A percentile compares a stretch with the other conserved stretches of the same genome.
Conservation (phyloP, 2,888 invertebrate species). For the Tenthredo distinguenda region DNA sequence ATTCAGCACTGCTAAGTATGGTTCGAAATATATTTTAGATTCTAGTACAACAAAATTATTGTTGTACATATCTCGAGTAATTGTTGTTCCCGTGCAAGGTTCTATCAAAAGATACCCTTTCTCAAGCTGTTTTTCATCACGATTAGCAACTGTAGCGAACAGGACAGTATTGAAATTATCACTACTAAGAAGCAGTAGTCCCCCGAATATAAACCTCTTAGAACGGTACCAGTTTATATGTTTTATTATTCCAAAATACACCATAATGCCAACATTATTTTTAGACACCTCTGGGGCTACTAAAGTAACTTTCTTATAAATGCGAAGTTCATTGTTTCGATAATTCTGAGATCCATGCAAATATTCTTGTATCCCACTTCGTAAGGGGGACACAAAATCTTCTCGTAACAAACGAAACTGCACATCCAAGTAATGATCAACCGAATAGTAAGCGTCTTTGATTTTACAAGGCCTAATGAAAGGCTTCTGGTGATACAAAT, state of each 20-base stretch:
- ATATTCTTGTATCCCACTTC: constrained; percentile 83
- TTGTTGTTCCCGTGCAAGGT: constrained; percentile 39
- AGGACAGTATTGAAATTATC: constrained; percentile 85
- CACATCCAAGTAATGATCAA: constrained; percentile 88
- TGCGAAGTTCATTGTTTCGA: constrained; percentile 70
- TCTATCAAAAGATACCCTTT: constrained; percentile 80
- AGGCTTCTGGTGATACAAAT: constrained; percentile 73
- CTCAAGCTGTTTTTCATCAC: constrained; percentile 79
- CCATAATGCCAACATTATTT: constrained; percentile 78
- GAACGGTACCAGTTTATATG: constrained; percentile 76
- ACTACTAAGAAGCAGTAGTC: constrained; percentile 86
- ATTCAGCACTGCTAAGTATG: constrained; percentile 87
- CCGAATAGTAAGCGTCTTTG: constrained; percentile 82
- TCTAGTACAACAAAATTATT: constrained; percentile 83
- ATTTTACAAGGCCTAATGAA: constrained; percentile 82
- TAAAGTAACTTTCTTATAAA: constrained; percentile 79
- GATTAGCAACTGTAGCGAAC: constrained; percentile 85
- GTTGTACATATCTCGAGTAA: constrained; percentile 37
- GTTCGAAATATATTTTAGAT: constrained; percentile 90
- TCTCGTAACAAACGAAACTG: constrained; percentile 89
- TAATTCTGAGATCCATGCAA: constrained; percentile 78
- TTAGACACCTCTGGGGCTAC: constrained; percentile 76
- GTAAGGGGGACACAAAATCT: constrained; percentile 88
- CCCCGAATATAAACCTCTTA: constrained; percentile 85
- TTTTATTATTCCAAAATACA: constrained; percentile 74